A percentile compares a stretch with the other conserved stretches of the same genome.
phyloP scores from a whole-genome alignment of 2,888 invertebrate genomes.

The Flabesymbios commensalis region DNA sequence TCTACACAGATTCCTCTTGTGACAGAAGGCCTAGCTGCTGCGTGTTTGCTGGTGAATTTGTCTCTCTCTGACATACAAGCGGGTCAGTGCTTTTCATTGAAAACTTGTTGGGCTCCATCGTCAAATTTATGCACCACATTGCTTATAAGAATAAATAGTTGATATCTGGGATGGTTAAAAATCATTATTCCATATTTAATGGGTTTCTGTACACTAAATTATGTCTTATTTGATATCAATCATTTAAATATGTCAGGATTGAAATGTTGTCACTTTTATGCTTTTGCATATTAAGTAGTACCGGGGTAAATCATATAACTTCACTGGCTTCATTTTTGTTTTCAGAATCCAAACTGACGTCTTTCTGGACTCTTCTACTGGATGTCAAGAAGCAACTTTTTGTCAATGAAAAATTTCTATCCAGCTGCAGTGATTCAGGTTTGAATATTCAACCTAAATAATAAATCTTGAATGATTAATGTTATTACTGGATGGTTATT shows the following conservation, averaged over 20 bases:
- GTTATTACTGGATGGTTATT: not conserved
- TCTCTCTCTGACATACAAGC: conserved; percentile 63
- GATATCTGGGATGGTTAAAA: no score
- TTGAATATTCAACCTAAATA: conserved; percentile 30
- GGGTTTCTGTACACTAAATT: no score
- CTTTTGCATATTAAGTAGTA: no score
- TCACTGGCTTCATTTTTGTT: conserved; percentile 1
- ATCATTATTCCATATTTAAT: no score
- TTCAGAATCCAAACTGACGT: conserved; percentile 64
- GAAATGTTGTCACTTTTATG: no score
- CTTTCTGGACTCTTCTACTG: conserved; percentile 73
- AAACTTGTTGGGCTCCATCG: no score
- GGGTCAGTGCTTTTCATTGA: conserved; percentile 36
- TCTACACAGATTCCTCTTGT: conserved; percentile 70
- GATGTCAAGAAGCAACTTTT: conserved; percentile 80
- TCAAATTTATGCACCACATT: no score
- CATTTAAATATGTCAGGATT: no score
- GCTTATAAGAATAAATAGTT: no score
- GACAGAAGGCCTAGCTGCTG: conserved; percentile 74
- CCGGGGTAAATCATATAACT: no score
- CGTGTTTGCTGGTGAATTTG: conserved; percentile 71
- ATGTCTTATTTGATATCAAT: no score
- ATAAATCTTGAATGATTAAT: not conserved
- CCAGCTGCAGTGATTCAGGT: conserved; percentile 73
- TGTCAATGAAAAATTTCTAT: conserved; percentile 79